Evolutionary conservation across 1,140 invertebrate species (phyloP).

Genomic region (Neodiprion virginianus): DNA sequence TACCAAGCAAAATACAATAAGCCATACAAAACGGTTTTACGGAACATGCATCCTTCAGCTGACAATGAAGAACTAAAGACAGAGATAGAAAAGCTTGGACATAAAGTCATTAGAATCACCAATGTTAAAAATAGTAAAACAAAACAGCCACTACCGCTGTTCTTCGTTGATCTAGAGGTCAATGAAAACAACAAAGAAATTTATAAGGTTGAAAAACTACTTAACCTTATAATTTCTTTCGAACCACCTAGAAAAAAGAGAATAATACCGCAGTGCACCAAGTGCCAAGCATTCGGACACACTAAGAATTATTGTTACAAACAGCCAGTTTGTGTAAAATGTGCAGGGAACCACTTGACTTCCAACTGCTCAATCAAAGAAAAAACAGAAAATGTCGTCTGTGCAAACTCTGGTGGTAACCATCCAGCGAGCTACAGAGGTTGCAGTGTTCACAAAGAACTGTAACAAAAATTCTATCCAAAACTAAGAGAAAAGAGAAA

Average conservation of each 20-base stretch:
- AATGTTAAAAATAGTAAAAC: slow-evolving; percentile 13
- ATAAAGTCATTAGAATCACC: slow-evolving; percentile 17
- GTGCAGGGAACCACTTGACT: slow-evolving; percentile 12
- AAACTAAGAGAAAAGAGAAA: background rate
- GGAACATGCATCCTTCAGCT: slow-evolving; percentile 14
- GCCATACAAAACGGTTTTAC: slow-evolving; percentile 15
- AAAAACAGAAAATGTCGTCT: slow-evolving; percentile 37
- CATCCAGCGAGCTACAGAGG: slow-evolving; percentile 50
- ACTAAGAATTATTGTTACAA: slow-evolving; percentile 45
- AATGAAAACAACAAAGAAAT: slow-evolving; percentile 46
- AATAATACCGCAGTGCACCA: slow-evolving; percentile 41
- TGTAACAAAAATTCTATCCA: slow-evolving; percentile 17
- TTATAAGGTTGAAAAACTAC: slow-evolving; percentile 37
- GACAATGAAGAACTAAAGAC: background rate
- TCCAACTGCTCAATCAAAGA: slow-evolving; percentile 26
- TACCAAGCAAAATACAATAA: slow-evolving; percentile 17
- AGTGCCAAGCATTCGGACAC: slow-evolving; percentile 50
- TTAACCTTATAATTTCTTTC: slow-evolving; percentile 37
- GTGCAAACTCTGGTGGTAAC: slow-evolving; percentile 39
- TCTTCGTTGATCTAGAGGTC: slow-evolving; percentile 46
- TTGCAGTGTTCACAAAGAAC: slow-evolving; percentile 34
- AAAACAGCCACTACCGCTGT: slow-evolving; percentile 37
- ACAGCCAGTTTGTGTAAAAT: slow-evolving; percentile 42
- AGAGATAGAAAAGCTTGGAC: slow-evolving; percentile 12
- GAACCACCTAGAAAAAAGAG: slow-evolving; percentile 40